phyloP scores from a whole-genome alignment of 2,888 invertebrate species.

The Scaeva pyrastri region DNA sequence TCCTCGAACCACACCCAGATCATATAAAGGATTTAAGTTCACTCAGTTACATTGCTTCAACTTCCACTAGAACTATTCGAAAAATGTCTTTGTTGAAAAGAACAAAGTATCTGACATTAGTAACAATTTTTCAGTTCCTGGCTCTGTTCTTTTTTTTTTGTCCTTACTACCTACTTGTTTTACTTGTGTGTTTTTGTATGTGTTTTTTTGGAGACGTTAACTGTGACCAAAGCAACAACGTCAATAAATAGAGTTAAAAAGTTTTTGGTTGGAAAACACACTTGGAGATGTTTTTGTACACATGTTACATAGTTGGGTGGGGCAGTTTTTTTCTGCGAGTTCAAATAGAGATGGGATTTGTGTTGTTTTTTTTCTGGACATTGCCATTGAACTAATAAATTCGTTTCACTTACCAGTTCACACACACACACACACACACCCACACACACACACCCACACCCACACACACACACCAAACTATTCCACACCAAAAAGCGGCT shows the following conservation, averaged over 20 bases:
- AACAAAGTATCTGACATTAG: conserved; percentile 31
- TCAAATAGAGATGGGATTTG: not conserved
- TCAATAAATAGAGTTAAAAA: conserved; percentile 15
- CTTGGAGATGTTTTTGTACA: not conserved
- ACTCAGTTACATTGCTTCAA: conserved; percentile 23
- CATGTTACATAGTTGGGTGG: conserved; percentile 1
- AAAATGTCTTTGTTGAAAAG: conserved; percentile 33
- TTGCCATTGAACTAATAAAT: conserved; percentile 16
- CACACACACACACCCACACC: no score
- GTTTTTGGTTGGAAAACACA: not conserved
- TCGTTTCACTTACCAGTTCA: not conserved
- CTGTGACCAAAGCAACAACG: conserved; percentile 21
- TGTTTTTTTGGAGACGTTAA: not conserved
- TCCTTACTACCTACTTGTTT: not conserved
- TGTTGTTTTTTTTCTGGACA: not conserved
- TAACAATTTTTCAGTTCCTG: conserved; percentile 29
- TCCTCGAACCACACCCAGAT: conserved; percentile 21
- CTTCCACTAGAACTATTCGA: conserved; percentile 27
- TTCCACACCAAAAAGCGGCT: not conserved
- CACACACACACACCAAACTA: not conserved
- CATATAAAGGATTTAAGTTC: conserved; percentile 17
- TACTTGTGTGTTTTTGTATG: not conserved
- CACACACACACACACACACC: no score
- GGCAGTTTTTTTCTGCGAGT: not conserved
- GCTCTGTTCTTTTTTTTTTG: not conserved